A percentile compares a stretch with the other conserved stretches of the same genome.
Conservation (phyloP, 1,140 invertebrate species). For the Chrysomallon squamiferum region DNA sequence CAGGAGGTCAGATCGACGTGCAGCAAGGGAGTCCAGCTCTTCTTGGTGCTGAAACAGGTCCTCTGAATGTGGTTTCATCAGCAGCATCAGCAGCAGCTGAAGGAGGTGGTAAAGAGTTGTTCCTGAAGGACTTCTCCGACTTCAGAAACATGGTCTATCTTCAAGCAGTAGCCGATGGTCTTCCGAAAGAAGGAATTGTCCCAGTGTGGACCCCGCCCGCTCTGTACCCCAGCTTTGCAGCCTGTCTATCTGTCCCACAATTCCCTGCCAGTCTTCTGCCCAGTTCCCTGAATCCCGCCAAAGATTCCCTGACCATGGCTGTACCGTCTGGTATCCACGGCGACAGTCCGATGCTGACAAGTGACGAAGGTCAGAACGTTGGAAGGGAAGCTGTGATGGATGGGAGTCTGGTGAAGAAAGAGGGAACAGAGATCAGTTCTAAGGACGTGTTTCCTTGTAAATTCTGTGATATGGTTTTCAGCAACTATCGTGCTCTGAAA, state of each 20-base stretch:
- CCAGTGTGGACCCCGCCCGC: no score
- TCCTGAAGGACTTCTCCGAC: no score
- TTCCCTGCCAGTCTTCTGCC: no score
- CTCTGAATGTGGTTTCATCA: not conserved
- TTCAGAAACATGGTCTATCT: no score
- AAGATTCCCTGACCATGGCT: not conserved
- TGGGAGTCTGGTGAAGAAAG: conserved; percentile 7
- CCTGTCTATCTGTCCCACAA: no score
- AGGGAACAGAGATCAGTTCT: conserved; percentile 17
- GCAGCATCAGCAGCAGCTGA: not conserved
- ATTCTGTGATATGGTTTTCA: conserved; percentile 82
- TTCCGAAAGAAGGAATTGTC: no score
- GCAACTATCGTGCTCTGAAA: conserved; percentile 75
- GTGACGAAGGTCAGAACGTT: not conserved
- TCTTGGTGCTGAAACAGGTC: not conserved
- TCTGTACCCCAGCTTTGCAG: no score
- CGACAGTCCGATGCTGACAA: not conserved
- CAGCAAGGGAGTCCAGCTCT: not conserved
- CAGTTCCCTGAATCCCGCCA: no score
- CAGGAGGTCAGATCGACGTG: not conserved
- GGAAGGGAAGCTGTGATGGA: not conserved
- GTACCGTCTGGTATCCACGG: not conserved
- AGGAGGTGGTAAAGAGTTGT: not conserved
- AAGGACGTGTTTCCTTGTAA: conserved; percentile 70
- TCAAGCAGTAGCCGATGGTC: no score